Conservation (phyloP, 2,113 vertebrate species). For the Carassius carassius region DNA sequence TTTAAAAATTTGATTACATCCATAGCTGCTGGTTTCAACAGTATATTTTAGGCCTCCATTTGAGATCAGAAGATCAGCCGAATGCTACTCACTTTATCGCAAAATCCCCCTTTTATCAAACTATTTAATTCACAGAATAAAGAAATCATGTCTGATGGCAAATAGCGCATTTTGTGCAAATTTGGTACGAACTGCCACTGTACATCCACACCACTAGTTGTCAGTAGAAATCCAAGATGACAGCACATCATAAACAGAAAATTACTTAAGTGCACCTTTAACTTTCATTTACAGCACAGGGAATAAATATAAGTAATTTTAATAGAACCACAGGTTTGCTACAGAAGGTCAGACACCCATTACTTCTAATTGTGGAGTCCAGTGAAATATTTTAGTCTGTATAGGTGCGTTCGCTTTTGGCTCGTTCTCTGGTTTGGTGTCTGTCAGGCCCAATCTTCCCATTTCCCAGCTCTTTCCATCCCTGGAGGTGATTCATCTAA, state of each 20-base stretch:
- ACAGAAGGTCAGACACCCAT: constrained; percentile 22
- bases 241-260: neutral
- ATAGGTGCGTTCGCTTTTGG: neutral
- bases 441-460: constrained; percentile 35
- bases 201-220: constrained; percentile 6
- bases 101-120: neutral
- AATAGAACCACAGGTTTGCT: neutral
- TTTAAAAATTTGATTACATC: too few species aligned
- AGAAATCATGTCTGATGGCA: neutral
- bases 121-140: neutral
- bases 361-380: constrained; percentile 24
- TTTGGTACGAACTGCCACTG: neutral
- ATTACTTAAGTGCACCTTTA: neutral
- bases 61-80: neutral
- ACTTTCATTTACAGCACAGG: neutral
- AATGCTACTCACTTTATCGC: neutral
- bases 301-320: constrained; percentile 4
- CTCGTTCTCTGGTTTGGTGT: neutral
- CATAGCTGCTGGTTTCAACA: neutral
- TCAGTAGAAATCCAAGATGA: neutral
- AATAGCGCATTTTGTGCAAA: neutral
- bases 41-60: neutral
- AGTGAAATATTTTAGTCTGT: constrained; percentile 4
- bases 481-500: constrained; percentile 20
- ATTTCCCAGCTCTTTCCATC: neutral